Evolutionary conservation across 2,797 vertebrate genomes (phyloP), one percentile per base, ranked within the genome.

Genomic region (Rousettus madagascariensis): DNA sequence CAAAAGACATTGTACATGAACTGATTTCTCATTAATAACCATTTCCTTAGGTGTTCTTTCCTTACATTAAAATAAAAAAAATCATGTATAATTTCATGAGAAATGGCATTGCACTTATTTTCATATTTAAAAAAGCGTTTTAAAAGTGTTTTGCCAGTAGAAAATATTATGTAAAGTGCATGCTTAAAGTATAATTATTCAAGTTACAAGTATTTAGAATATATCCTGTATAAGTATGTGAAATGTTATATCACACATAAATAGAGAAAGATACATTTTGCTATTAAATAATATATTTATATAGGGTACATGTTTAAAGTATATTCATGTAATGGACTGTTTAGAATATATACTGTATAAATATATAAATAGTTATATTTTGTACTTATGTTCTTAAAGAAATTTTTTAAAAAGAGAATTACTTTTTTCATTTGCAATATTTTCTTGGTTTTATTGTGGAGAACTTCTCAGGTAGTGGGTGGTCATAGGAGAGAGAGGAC

Each of bases 161-260:
- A 91, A 96, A 96, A 78, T 24, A 49, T 53, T 89, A 63, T 41
- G 72, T 43, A 63, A 93, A 88, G 26, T 78, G 51, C 6, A 33
- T 85, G 8, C 11, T 38, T 86, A 86, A 57, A 86, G 22, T 30
- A 41, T 3, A 88, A 43, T 66, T 71, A 82, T 51, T 93, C 57
- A 71, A 82, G 17, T 77, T 71, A 66, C 13, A 61, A 38, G 6
- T 77, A 16, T 79, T 90, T 80, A 88, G 10, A 85, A 78, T 90
- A 61, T 63, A 78, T 79, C 7, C 36, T 63, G 24, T 59, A 46
- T 90, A 84, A 93, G 51, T 51, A 86, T n/a, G 6, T 86, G 38
- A 53, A 84, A 15, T 53, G 33, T 61, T 71, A 55, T 2, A 77
- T 22, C 2, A 7, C n/a, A 16, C 24, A 61, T 72, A 87, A 75